A percentile compares a stretch with the other conserved stretches of the same genome.
phyloP scores from a whole-genome alignment of 2,888 invertebrate species.

The Mesorhabditis spiculigera region DNA sequence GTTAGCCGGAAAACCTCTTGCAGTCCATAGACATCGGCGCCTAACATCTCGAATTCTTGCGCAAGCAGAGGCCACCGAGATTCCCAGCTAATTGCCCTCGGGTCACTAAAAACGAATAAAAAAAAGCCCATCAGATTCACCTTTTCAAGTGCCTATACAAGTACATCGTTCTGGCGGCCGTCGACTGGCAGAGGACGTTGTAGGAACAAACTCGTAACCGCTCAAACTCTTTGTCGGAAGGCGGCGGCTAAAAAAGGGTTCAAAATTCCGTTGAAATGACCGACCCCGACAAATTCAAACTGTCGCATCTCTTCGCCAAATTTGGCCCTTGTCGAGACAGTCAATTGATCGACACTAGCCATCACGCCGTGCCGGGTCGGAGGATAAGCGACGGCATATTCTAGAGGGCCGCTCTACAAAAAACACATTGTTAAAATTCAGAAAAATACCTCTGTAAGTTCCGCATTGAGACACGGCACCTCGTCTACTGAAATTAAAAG shows the following conservation, averaged over 20 bases:
- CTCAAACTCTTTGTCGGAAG: background rate
- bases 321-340: no score
- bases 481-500: no score
- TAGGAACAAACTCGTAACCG: conserved; percentile 30
- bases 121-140: background rate
- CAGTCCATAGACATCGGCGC: conserved; percentile 50
- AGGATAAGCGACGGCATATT: no score
- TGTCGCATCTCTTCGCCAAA: background rate
- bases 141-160: conserved; percentile 32
- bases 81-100: conserved; percentile 32
- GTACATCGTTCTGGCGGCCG: conserved; percentile 26
- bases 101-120: background rate
- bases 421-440: no score
- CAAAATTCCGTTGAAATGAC: background rate
- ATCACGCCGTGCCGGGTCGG: no score
- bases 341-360: no score
- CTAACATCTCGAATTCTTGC: conserved; percentile 29
- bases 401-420: no score
- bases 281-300: background rate
- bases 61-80: conserved; percentile 32
- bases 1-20: conserved; percentile 46
- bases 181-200: conserved; percentile 47
- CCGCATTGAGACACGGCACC: no score
- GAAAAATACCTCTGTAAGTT: no score
- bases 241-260: background rate